A percentile compares a stretch with the other conserved stretches of the same genome.
phyloP scores from a whole-genome alignment of 2,888 invertebrate species.

The Apoda limacodes region DNA sequence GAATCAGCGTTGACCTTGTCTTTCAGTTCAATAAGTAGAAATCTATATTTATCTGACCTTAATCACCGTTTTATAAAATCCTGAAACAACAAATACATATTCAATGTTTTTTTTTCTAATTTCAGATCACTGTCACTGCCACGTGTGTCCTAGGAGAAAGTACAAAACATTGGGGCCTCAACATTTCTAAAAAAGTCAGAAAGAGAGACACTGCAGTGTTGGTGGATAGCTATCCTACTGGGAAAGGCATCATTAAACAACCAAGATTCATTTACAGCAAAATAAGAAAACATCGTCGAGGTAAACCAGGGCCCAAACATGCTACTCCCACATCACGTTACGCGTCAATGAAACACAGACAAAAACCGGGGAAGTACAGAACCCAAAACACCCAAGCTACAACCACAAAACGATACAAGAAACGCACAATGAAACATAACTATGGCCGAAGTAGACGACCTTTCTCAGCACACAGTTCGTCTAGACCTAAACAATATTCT shows the following conservation, averaged over 20 bases:
- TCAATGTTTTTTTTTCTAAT: constrained; percentile 18
- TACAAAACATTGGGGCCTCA: constrained; percentile 16
- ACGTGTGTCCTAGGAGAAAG: constrained; percentile 27
- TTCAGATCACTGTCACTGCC: constrained; percentile 46
- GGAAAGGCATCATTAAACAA: constrained; percentile 28
- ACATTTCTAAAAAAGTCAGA: constrained; percentile 27
- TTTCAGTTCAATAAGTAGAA: too few species aligned
- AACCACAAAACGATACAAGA: constrained; percentile 26
- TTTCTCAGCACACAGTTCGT: constrained; percentile 25
- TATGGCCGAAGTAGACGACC: constrained; percentile 25
- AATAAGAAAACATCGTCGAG: constrained; percentile 28
- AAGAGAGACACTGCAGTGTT: constrained; percentile 38
- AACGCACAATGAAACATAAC: constrained; percentile 27
- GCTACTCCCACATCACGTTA: constrained; percentile 29
- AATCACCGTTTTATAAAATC: too few species aligned
- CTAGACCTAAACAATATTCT: constrained; percentile 25
- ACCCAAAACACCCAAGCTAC: constrained; percentile 28
- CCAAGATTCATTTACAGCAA: constrained; percentile 41
- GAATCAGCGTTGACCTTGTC: too few species aligned
- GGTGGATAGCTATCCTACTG: constrained; percentile 34
- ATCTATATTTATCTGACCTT: too few species aligned
- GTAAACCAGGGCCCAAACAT: constrained; percentile 30
- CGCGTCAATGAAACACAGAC: constrained; percentile 26
- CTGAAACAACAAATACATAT: too few species aligned
- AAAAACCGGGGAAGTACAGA: constrained; percentile 35